These are phyloP conservation scores for Sciaenops ocellatus DNA, from an alignment of 2,797 vertebrate genomes.

Conservation along the genomic window DNA sequence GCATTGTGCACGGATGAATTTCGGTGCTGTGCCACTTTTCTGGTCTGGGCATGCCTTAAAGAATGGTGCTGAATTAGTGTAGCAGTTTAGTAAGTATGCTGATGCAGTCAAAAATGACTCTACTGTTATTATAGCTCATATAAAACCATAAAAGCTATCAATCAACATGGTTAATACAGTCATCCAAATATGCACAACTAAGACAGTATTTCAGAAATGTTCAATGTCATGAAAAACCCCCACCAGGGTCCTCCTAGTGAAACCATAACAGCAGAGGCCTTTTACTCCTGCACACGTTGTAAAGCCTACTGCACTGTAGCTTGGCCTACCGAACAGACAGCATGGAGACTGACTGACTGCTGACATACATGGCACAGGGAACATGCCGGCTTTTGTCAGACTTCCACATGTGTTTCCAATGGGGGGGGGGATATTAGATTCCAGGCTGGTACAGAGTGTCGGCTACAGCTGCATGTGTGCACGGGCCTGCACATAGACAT, in stretches of 20 bases:
- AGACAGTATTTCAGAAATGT: not conserved
- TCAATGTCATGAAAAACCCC: slow-evolving; percentile 1
- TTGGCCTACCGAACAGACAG: slow-evolving; percentile 48
- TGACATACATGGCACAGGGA: slow-evolving; percentile 76
- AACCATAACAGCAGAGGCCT: slow-evolving; percentile 16
- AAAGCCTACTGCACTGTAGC: slow-evolving; percentile 19
- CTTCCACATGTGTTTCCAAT: slow-evolving; percentile 84
- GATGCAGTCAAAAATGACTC: not conserved
- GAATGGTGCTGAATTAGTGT: not conserved
- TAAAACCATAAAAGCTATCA: not conserved
- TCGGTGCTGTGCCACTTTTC: not conserved
- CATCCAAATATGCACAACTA: not conserved
- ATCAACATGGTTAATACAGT: not conserved
- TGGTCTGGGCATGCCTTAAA: not conserved
- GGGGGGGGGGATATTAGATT: slow-evolving; percentile 66
- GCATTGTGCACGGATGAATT: not conserved
- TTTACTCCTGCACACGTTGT: slow-evolving; percentile 44
- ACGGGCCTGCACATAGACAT: slow-evolving; percentile 46
- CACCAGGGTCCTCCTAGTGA: not conserved
- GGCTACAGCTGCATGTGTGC: slow-evolving; percentile 50
- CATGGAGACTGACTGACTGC: slow-evolving; percentile 74
- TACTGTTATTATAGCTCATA: not conserved
- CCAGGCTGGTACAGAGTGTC: slow-evolving; percentile 60
- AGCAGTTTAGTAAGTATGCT: not conserved
- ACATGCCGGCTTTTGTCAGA: slow-evolving; percentile 77